Percentiles rank a stretch among this genome's conserved stretches.
Evolutionary conservation across 2,797 vertebrate species (phyloP).

Genomic region (Podarcis siculus): DNA sequence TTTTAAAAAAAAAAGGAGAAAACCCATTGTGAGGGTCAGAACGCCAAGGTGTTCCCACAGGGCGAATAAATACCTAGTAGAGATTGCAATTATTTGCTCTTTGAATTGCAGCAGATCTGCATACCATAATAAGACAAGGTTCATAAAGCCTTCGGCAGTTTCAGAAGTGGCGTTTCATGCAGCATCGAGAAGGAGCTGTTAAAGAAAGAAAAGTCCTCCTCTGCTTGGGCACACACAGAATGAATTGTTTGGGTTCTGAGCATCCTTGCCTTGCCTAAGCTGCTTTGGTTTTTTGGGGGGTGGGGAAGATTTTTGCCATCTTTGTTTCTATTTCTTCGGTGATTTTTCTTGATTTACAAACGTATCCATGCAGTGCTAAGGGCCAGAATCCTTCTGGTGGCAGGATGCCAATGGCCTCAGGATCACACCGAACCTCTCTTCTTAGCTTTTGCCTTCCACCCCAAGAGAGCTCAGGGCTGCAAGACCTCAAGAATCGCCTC

Average conservation of each 20-base stretch:
- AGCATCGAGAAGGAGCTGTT: fast-evolving
- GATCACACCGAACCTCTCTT: not conserved
- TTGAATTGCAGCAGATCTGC: not conserved
- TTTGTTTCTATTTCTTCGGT: not conserved
- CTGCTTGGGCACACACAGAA: not conserved
- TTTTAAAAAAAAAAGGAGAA: not conserved
- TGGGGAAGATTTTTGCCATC: not conserved
- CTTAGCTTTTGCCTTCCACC: not conserved
- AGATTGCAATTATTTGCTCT: not conserved
- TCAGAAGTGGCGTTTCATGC: not conserved
- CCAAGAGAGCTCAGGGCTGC: not conserved
- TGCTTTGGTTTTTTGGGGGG: not conserved
- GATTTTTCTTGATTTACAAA: not conserved
- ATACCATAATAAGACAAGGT: not conserved
- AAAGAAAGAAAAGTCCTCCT: not conserved
- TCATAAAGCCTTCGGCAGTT: no score
- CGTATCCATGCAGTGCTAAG: not conserved
- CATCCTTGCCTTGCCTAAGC: not conserved
- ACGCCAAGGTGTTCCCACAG: not conserved
- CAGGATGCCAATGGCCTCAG: not conserved
- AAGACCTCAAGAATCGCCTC: no score
- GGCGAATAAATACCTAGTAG: not conserved
- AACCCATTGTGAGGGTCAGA: not conserved
- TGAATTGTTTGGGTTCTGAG: not conserved
- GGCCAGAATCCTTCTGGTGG: not conserved